These are phyloP conservation scores for Erebia palarica DNA, from an alignment of 2,888 invertebrate genomes.

Conservation along the genomic window DNA sequence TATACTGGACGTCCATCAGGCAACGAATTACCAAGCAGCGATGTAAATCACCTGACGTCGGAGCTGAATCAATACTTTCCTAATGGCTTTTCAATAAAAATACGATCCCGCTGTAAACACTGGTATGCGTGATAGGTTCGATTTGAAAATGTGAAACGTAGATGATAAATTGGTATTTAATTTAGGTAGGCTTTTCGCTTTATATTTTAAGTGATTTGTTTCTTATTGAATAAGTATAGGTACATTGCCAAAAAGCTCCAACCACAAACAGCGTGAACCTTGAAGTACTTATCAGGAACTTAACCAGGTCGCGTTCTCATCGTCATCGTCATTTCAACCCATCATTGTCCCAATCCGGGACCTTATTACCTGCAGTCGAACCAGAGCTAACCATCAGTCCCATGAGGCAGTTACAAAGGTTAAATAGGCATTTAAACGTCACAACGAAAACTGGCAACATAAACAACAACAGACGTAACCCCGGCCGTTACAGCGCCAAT, in stretches of 20 bases:
- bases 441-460: constrained; percentile 64
- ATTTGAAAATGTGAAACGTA: constrained; percentile 1
- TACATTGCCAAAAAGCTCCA: no score
- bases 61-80: constrained; percentile 62
- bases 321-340: no score
- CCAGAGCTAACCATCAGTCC: no score
- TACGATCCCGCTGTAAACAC: constrained; percentile 28
- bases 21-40: constrained; percentile 75
- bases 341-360: no score
- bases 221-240: no score
- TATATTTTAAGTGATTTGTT: no score
- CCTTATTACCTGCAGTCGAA: no score
- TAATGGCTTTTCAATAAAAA: constrained; percentile 58
- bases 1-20: constrained; percentile 76
- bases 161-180: no score
- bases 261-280: no score
- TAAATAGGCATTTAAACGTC: constrained; percentile 54
- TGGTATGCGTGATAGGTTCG: constrained; percentile 17
- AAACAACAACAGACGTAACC: constrained; percentile 50
- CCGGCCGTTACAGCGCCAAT: constrained; percentile 48
- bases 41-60: constrained; percentile 76
- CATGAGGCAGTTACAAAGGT: background rate
- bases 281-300: no score
- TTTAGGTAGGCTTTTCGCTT: no score
- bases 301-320: no score